Evolutionary conservation across 2,797 vertebrate species (phyloP), one percentile per base, ranked within the genome.

Genomic region (Lagocephalus sceleratus): DNA sequence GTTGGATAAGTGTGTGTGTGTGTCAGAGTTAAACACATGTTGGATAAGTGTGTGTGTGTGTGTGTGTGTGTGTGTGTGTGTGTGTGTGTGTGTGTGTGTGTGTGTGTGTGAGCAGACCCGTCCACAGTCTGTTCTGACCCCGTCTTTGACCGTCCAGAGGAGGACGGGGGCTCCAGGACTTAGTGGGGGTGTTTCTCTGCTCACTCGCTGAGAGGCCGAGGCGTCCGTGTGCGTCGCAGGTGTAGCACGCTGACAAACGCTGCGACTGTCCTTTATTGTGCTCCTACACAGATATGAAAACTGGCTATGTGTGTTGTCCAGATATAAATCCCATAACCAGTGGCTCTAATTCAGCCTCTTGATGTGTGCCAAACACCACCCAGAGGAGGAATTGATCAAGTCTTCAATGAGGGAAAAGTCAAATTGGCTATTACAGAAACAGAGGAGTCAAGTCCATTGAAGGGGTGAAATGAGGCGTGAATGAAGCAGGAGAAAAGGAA

Each of bases 361-460:
- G 66, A 71, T 71, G 68, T 85, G 60, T 71, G 78, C 71, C 66
- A 66, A 85, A 73, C 79, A 72, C 66, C 60, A 73, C 68, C 75
- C 74, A 50, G 54, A 64, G 72, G 79, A 85, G 76, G 64, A 78
- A 87, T 86, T 89, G 84, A 90, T 90, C 84, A 88, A 84, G 82
- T 84, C 78, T 82, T 86, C 83, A 87, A 66, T 81, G 73, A 68
- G 78, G 76, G 72, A 73, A 81, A 86, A 86, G 86, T 87, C 73
- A 82, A 87, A 87, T 84, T 74, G 83, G 76, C 82, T 84, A 84
- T 90, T 87, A 86, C 73, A 82, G 81, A 87, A 83, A 83, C 84
- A 82, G 72, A 84, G 56, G 69, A 83, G 77, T 76, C 62, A 68
- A 79, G 73, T 75, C 71, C 82, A 85, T 83, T 86, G 84, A 85